Percentiles rank a stretch among this genome's conserved stretches.
phyloP scores from a whole-genome alignment of 2,888 invertebrate species.

The Pandemis cinnamomeana region DNA sequence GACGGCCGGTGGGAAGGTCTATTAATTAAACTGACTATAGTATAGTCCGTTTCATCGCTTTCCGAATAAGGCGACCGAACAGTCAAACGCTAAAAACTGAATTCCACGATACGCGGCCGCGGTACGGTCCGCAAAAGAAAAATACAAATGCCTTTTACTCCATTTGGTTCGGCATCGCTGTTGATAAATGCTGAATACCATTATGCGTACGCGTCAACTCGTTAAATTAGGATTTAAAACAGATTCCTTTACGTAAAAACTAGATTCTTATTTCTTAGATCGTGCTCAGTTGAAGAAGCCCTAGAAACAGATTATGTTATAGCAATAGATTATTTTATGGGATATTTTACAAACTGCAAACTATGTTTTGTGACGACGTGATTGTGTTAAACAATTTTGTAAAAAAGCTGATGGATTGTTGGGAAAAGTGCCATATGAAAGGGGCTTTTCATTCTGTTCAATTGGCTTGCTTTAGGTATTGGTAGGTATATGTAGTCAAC shows the following conservation, averaged over 20 bases:
- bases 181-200: conserved; percentile 63
- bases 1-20: conserved; percentile 59
- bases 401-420: neutral
- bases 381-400: neutral
- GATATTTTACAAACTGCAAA: conserved; percentile 48
- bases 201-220: conserved; percentile 62
- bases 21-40: conserved; percentile 71
- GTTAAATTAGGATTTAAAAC: conserved; percentile 64
- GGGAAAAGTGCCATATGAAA: neutral
- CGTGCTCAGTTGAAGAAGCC: conserved; percentile 45
- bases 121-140: conserved; percentile 67
- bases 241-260: conserved; percentile 56
- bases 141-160: conserved; percentile 58
- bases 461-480: too few species aligned
- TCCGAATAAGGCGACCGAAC: conserved; percentile 66
- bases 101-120: conserved; percentile 58
- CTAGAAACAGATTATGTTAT: conserved; percentile 48
- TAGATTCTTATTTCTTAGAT: conserved; percentile 44
- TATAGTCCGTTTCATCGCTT: conserved; percentile 61
- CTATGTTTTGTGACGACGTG: conserved; percentile 26
- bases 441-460: neutral
- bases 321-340: conserved; percentile 47
- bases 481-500: too few species aligned
- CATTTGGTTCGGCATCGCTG: conserved; percentile 60
- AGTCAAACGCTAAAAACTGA: conserved; percentile 70